A percentile compares a stretch with the other conserved stretches of the same genome.
Evolutionary conservation across 2,113 vertebrate species (phyloP).

Genomic region (Polyodon spathula): DNA sequence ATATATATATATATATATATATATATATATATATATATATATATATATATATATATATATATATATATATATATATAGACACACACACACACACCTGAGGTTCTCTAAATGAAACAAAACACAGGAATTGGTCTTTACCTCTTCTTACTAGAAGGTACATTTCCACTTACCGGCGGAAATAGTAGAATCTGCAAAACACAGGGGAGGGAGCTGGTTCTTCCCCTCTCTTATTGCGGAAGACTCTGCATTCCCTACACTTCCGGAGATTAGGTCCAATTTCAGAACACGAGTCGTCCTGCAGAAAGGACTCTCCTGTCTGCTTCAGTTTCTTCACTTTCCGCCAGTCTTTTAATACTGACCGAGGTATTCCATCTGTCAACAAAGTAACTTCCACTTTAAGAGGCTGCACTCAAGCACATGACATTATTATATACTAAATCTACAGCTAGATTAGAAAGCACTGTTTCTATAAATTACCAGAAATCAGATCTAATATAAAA

Average conservation of each 20-base stretch:
- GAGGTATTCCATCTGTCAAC: conserved; percentile 83
- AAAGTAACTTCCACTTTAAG: background rate
- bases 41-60: no score
- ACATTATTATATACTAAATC: no score
- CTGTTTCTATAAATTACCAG: background rate
- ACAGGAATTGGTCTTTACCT: background rate
- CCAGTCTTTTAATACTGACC: conserved; percentile 95
- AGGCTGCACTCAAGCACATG: background rate
- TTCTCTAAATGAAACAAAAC: background rate
- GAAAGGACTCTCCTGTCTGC: conserved; percentile 90
- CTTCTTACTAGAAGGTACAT: background rate
- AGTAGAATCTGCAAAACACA: conserved; percentile 97
- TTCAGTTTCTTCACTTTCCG: conserved; percentile 98
- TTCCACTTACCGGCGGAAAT: conserved; percentile 81
- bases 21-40: no score
- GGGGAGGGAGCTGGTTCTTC: conserved; percentile 87
- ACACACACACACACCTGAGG: no score
- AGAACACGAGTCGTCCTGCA: conserved; percentile 96
- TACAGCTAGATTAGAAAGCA: background rate
- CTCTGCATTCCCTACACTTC: conserved; percentile 91
- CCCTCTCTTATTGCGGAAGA: conserved; percentile 85
- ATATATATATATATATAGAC: no score
- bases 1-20: no score
- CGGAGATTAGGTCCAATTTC: conserved; percentile 94
- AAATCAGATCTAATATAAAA: background rate